Evolutionary conservation across 2,113 vertebrate species (phyloP).

Genomic region (Lagopus leucura): DNA sequence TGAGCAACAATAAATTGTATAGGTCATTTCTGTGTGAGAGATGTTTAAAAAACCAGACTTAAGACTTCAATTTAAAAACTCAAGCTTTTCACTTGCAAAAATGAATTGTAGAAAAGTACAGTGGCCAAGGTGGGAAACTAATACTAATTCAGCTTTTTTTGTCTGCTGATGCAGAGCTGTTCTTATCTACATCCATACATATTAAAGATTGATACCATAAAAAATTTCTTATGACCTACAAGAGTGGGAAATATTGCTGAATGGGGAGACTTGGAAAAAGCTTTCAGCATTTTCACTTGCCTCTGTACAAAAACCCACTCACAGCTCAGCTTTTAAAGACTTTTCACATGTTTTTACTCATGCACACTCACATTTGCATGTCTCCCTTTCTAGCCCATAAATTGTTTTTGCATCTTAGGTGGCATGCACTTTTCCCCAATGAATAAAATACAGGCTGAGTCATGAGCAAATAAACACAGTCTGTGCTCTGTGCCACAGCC

Average conservation of each 20-base stretch:
- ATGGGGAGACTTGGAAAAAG: background rate
- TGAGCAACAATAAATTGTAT: background rate
- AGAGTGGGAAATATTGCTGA: background rate
- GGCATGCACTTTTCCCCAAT: background rate
- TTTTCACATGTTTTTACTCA: background rate
- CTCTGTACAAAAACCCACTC: background rate
- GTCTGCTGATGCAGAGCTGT: background rate
- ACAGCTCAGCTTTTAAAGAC: background rate
- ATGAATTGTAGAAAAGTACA: background rate
- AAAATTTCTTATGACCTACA: background rate
- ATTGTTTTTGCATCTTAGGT: background rate
- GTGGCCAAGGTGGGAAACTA: background rate
- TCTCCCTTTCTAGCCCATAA: background rate
- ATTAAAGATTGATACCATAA: background rate
- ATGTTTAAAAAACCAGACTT: background rate
- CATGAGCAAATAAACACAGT: background rate
- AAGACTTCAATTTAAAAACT: background rate
- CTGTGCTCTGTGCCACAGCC: background rate
- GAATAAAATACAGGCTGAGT: background rate
- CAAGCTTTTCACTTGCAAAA: constrained; percentile 1
- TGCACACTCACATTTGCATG: background rate
- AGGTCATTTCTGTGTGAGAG: background rate
- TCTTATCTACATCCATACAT: background rate
- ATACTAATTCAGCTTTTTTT: background rate
- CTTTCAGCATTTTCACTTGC: constrained; percentile 19